Evolutionary conservation across 1,140 invertebrate species (phyloP).

Genomic region (Doryteuthis pealeii): DNA sequence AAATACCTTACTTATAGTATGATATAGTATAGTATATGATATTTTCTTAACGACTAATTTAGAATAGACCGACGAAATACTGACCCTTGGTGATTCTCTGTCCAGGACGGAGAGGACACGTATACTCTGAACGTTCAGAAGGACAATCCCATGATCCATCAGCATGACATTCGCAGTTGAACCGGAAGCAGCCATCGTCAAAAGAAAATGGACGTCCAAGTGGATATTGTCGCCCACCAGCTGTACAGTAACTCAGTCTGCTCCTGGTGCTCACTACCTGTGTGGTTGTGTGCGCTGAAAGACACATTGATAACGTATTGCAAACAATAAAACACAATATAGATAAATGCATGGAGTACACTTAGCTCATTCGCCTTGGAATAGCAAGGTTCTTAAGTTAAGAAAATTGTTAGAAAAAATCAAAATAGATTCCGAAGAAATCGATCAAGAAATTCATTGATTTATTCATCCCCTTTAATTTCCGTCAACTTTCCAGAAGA

Average conservation of each 20-base stretch:
- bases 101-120: constrained; percentile 21
- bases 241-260: background rate
- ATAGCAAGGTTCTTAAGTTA: too few species aligned
- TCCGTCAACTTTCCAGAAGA: too few species aligned
- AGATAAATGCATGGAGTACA: constrained; percentile 5
- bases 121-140: constrained; percentile 28
- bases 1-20: too few species aligned
- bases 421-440: too few species aligned
- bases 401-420: too few species aligned
- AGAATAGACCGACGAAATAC: too few species aligned
- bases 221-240: background rate
- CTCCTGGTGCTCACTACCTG: constrained; percentile 17
- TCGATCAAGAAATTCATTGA: too few species aligned
- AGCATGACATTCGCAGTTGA: constrained; percentile 30
- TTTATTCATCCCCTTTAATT: too few species aligned
- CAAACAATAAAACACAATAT: constrained; percentile 14
- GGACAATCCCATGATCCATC: constrained; percentile 26
- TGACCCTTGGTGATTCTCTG: too few species aligned
- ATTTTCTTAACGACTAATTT: too few species aligned
- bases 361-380: too few species aligned
- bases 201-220: background rate
- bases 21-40: too few species aligned
- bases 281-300: constrained; percentile 27
- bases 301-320: constrained; percentile 24
- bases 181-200: background rate